Conservation (phyloP, 2,888 invertebrate genomes). For the Aleiodes leptofemur region DNA sequence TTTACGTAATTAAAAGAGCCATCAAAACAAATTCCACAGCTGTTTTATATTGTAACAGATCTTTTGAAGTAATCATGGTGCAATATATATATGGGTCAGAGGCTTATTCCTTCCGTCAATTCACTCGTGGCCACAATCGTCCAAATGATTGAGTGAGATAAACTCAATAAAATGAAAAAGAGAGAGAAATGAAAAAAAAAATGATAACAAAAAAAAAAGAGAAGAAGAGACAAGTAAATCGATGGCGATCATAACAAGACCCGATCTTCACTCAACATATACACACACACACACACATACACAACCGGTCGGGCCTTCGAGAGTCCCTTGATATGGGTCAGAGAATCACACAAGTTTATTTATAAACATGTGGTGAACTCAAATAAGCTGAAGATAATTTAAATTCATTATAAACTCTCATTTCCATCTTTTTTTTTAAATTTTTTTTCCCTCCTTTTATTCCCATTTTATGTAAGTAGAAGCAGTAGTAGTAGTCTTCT, state of each 20-base stretch:
- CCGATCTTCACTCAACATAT: conserved; percentile 7
- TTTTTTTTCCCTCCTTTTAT: background rate
- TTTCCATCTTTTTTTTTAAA: background rate
- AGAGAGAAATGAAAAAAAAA: background rate
- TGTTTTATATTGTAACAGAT: conserved; percentile 1
- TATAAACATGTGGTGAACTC: conserved; percentile 12
- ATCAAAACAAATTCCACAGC: conserved; percentile 45
- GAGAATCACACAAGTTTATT: conserved; percentile 27
- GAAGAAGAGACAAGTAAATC: conserved; percentile 1
- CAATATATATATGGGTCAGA: conserved; percentile 22
- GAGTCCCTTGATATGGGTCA: conserved; percentile 44
- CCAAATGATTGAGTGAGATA: conserved; percentile 7
- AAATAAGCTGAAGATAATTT: background rate
- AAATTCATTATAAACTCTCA: conserved; percentile 18
- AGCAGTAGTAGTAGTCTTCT: conserved; percentile 20
- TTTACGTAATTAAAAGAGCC: conserved; percentile 38
- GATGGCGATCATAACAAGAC: conserved; percentile 15
- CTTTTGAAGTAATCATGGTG: background rate
- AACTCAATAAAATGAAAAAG: background rate
- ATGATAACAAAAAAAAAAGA: background rate
- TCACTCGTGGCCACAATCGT: background rate
- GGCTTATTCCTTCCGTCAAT: conserved; percentile 27
- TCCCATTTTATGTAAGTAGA: conserved; percentile 24
- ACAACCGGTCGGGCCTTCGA: conserved; percentile 37
- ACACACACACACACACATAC: too few relatives aligned